phyloP scores from a whole-genome alignment of 2,113 vertebrate species.

The Pandion haliaetus region DNA sequence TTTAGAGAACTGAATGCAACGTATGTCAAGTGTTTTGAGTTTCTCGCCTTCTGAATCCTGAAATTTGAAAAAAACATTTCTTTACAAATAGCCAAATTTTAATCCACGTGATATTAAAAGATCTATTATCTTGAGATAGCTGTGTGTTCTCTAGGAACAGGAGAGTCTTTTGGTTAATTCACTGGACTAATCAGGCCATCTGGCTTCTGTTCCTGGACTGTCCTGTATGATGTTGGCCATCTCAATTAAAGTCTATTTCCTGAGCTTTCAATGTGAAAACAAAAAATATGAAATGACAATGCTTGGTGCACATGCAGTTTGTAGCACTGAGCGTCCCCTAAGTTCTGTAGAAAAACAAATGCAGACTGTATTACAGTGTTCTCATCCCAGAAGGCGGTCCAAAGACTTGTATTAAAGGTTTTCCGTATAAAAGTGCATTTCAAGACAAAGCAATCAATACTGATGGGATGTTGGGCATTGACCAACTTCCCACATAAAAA shows the following conservation, averaged over 20 bases:
- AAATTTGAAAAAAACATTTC: not conserved
- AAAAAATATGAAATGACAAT: not conserved
- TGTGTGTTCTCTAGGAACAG: not conserved
- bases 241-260: not conserved
- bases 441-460: not conserved
- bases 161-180: not conserved
- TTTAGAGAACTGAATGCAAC: not conserved
- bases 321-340: fast-evolving
- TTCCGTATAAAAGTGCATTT: not conserved
- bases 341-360: not conserved
- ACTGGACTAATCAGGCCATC: not conserved
- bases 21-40: not conserved
- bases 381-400: not conserved
- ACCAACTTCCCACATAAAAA: not conserved
- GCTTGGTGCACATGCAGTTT: not conserved
- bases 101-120: not conserved
- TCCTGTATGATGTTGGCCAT: not conserved
- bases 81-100: not conserved
- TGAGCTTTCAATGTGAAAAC: not conserved
- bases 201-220: not conserved
- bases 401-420: not conserved
- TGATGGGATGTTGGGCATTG: not conserved
- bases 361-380: not conserved
- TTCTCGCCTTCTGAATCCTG: not conserved
- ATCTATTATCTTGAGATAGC: not conserved